phyloP scores from a whole-genome alignment of 2,113 vertebrate species.

The Strix uralensis region DNA sequence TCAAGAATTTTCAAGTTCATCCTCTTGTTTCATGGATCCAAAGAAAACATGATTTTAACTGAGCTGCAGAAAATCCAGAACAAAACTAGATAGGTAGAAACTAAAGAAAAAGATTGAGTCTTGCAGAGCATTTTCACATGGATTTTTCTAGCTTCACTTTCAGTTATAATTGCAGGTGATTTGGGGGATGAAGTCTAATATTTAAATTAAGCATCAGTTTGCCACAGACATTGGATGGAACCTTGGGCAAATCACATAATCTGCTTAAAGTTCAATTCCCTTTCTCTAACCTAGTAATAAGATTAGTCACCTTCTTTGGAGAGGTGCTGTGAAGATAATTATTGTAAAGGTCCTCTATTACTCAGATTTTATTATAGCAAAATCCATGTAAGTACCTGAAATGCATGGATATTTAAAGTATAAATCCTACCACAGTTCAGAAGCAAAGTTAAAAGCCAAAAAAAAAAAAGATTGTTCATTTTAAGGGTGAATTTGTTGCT shows the following conservation, averaged over 20 bases:
- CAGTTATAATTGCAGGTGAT: not conserved
- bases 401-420: constrained; percentile 34
- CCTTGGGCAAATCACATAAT: constrained; percentile 25
- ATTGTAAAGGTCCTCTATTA: not conserved
- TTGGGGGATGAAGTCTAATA: not conserved
- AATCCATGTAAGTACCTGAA: constrained; percentile 18
- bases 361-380: constrained; percentile 23
- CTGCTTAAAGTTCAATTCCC: constrained; percentile 27
- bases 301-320: constrained; percentile 52
- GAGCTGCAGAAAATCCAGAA: not conserved
- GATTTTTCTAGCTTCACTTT: not conserved
- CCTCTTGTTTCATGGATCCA: not conserved
- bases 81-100: not conserved
- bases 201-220: constrained; percentile 41
- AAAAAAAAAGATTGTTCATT: not conserved
- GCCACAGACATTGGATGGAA: constrained; percentile 4
- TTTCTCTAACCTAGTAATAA: constrained; percentile 32
- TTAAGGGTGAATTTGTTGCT: constrained; percentile 31
- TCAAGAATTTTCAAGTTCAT: not conserved
- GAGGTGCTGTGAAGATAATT: constrained; percentile 38
- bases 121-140: not conserved
- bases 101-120: not conserved
- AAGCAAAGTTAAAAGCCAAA: not conserved
- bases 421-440: not conserved
- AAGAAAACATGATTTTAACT: not conserved